Evolutionary conservation across 2,113 vertebrate genomes (phyloP).

Genomic region (Anser brachyrhynchus): DNA sequence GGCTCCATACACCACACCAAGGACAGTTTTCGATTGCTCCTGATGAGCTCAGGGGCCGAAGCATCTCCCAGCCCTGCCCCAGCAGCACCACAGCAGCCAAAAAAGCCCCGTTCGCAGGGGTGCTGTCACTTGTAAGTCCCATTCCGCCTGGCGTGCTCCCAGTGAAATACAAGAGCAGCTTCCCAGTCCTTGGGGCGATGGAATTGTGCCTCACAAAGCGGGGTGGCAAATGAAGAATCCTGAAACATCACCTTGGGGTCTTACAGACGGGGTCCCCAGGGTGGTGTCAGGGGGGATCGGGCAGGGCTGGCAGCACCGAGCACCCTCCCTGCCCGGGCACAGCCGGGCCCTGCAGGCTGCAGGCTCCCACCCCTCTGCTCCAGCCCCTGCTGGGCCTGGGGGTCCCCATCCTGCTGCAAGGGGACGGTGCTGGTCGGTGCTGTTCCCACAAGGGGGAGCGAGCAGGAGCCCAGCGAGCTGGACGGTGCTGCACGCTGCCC

Average conservation of each 20-base stretch:
- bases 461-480: background rate
- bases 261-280: accelerated
- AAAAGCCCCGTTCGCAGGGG: background rate
- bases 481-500: accelerated
- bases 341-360: accelerated
- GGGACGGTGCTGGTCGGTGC: background rate
- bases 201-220: background rate
- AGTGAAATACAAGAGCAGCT: accelerated
- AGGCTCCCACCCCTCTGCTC: background rate
- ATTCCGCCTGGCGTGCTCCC: accelerated
- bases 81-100: background rate
- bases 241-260: background rate
- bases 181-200: accelerated
- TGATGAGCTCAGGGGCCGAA: accelerated
- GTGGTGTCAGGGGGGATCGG: background rate
- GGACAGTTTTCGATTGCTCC: background rate
- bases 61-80: background rate
- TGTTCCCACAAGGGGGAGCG: background rate
- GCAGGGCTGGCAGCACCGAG: background rate
- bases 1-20: accelerated
- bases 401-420: background rate
- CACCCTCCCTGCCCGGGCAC: background rate
- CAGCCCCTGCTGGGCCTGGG: accelerated
- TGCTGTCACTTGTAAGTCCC: accelerated
- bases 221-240: background rate